Evolutionary conservation across 2,888 invertebrate species (phyloP).

Genomic region (Muschampia plurimacula): DNA sequence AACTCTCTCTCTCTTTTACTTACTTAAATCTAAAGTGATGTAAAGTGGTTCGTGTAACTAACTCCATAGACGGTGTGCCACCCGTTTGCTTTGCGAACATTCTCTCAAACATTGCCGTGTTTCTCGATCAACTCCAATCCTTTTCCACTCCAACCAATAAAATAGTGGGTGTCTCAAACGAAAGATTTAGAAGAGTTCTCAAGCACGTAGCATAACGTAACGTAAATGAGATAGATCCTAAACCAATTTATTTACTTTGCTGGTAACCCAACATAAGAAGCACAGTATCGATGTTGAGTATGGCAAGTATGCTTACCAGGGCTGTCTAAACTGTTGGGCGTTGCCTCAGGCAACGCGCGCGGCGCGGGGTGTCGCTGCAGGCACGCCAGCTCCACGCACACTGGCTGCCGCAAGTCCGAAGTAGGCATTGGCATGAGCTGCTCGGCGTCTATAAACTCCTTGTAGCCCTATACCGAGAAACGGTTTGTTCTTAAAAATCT

Average conservation of each 20-base stretch:
- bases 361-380: slow-evolving; percentile 86
- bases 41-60: background rate
- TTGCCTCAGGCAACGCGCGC: slow-evolving; percentile 78
- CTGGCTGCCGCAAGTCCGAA: slow-evolving; percentile 93
- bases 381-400: slow-evolving; percentile 92
- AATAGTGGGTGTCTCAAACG: background rate
- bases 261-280: too few relatives aligned
- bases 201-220: too few relatives aligned
- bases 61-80: background rate
- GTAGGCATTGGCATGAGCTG: slow-evolving; percentile 94
- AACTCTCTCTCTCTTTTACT: too few relatives aligned
- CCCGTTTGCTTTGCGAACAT: background rate
- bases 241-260: too few relatives aligned
- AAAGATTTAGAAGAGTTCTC: too few relatives aligned
- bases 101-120: background rate
- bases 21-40: background rate
- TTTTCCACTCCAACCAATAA: background rate
- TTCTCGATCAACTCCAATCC: background rate
- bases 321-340: slow-evolving; percentile 81
- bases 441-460: slow-evolving; percentile 96
- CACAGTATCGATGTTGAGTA: background rate
- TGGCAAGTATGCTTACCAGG: slow-evolving; percentile 64
- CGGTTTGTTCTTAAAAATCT: background rate
- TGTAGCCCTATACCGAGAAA: slow-evolving; percentile 89
- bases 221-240: too few relatives aligned